phyloP scores from a whole-genome alignment of 1,140 invertebrate species.

The Drosophila lini region DNA sequence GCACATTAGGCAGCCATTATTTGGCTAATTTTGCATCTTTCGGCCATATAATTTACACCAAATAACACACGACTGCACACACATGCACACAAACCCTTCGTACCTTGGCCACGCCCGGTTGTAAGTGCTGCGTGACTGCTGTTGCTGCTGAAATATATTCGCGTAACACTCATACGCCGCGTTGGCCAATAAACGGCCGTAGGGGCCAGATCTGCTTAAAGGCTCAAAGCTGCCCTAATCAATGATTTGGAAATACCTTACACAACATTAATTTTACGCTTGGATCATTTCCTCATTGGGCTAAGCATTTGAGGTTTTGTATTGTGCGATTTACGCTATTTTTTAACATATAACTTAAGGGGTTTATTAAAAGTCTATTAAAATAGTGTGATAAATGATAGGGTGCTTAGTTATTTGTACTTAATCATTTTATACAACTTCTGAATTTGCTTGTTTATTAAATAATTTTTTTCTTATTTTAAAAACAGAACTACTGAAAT shows the following conservation, averaged over 20 bases:
- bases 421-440: too few species aligned
- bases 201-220: slow-evolving; percentile 10
- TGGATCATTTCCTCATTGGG: slow-evolving; percentile 17
- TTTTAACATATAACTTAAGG: background rate
- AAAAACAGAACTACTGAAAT: too few species aligned
- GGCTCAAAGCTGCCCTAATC: slow-evolving; percentile 52
- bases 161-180: slow-evolving; percentile 68
- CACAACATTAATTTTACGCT: slow-evolving; percentile 75
- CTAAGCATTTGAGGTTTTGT: background rate
- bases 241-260: slow-evolving; percentile 79
- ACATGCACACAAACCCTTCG: slow-evolving; percentile 35
- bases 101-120: slow-evolving; percentile 29
- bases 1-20: slow-evolving; percentile 77
- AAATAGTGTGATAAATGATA: background rate
- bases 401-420: too few species aligned
- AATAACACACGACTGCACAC: slow-evolving; percentile 79
- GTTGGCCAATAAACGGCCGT: slow-evolving; percentile 32
- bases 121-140: slow-evolving; percentile 50
- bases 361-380: background rate
- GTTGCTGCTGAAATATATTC: slow-evolving; percentile 54
- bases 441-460: too few species aligned
- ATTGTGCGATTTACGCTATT: background rate
- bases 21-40: slow-evolving; percentile 82
- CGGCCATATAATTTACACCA: slow-evolving; percentile 79
- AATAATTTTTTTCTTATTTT: too few species aligned